phyloP scores from a whole-genome alignment of 2,797 vertebrate genomes.

The Menidia menidia region DNA sequence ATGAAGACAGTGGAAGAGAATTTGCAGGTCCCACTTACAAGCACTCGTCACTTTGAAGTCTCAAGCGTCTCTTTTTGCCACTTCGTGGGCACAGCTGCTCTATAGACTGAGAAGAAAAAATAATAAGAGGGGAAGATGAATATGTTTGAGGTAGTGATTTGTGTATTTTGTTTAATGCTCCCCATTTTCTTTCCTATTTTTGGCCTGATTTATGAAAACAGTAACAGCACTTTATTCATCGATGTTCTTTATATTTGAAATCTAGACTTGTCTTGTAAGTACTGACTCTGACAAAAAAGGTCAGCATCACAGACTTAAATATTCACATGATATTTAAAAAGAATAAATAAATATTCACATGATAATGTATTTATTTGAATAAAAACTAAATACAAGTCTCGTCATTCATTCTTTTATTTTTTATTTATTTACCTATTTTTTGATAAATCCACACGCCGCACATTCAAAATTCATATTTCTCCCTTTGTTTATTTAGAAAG shows the following conservation, averaged over 20 bases:
- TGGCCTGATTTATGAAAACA: neutral
- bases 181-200: too few relatives aligned
- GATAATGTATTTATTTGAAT: neutral
- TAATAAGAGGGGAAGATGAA: neutral
- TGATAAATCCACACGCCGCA: neutral
- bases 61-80: constrained; percentile 15
- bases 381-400: neutral
- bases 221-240: too few relatives aligned
- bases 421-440: neutral
- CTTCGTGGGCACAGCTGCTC: constrained; percentile 3
- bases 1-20: constrained; percentile 19
- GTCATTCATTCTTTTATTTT: neutral
- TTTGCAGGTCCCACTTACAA: constrained; percentile 21
- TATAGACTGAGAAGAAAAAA: neutral
- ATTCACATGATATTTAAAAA: neutral
- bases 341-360: too few relatives aligned
- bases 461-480: neutral
- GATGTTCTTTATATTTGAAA: neutral
- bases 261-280: neutral
- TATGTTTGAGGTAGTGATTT: too few relatives aligned
- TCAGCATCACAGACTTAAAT: neutral
- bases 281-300: neutral
- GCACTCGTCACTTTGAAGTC: constrained; percentile 17
- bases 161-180: too few relatives aligned
- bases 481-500: neutral